Conservation (phyloP, 2,797 vertebrate species). For the Setipinna tenuifilis region DNA sequence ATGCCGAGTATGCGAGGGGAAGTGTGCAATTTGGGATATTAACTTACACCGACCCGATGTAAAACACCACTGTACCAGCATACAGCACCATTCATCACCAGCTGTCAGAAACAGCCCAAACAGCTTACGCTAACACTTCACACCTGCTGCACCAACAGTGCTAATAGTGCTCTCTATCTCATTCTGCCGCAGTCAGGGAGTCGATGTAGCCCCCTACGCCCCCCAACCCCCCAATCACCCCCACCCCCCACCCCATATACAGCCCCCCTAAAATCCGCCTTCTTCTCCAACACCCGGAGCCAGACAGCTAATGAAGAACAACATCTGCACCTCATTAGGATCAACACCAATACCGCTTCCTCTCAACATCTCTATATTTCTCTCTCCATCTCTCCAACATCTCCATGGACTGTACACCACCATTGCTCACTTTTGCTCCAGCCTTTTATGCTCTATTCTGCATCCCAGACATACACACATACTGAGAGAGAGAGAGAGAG, state of each 20-base stretch:
- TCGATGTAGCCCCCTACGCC: background rate
- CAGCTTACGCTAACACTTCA: background rate
- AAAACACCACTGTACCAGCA: background rate
- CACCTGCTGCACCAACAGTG: background rate
- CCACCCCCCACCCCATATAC: no score
- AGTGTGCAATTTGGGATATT: slow-evolving; percentile 22
- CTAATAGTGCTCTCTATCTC: slow-evolving; percentile 33
- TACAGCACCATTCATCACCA: background rate
- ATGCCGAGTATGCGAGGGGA: background rate
- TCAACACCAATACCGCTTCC: slow-evolving; percentile 39
- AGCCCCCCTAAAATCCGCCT: background rate
- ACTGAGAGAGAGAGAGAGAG: background rate
- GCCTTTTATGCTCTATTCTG: background rate
- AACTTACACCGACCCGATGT: background rate
- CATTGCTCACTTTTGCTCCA: background rate
- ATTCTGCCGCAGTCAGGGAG: slow-evolving; percentile 38
- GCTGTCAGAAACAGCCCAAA: slow-evolving; percentile 11
- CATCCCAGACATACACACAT: background rate
- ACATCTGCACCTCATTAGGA: slow-evolving; percentile 61
- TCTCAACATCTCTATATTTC: background rate
- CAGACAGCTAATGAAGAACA: slow-evolving; percentile 53
- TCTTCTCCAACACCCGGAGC: background rate
- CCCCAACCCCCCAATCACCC: no score
- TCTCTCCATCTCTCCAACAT: background rate
- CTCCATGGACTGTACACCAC: background rate